A percentile compares a stretch with the other conserved stretches of the same genome.
phyloP scores from a whole-genome alignment of 2,113 vertebrate species.

The Colius striatus region DNA sequence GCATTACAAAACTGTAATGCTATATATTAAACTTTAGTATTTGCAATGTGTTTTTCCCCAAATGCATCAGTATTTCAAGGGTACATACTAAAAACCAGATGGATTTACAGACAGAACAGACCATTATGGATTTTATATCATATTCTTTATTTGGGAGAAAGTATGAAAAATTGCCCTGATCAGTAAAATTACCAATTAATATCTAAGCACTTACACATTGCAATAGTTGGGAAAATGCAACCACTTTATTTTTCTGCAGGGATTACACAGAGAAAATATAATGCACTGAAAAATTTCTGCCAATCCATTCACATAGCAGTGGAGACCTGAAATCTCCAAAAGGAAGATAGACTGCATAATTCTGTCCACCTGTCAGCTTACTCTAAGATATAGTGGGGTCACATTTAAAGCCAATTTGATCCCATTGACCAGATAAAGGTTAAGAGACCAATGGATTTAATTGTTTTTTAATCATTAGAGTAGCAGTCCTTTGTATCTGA shows the following conservation, averaged over 20 bases:
- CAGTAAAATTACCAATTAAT: conserved; percentile 17
- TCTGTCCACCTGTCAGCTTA: background rate
- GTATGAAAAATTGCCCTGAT: background rate
- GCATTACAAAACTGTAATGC: background rate
- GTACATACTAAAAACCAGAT: background rate
- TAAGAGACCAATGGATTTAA: background rate
- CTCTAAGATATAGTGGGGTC: background rate
- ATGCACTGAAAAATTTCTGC: background rate
- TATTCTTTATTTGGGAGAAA: background rate
- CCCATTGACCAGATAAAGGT: background rate
- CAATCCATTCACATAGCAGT: background rate
- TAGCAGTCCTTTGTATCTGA: background rate
- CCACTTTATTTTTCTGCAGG: background rate
- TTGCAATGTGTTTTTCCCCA: background rate
- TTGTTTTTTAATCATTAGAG: background rate
- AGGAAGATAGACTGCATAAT: background rate
- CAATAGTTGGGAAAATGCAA: background rate
- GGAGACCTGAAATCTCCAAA: background rate
- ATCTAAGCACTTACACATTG: background rate
- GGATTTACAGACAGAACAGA: conserved; percentile 9
- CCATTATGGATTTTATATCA: background rate
- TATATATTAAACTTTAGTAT: background rate
- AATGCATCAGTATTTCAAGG: background rate
- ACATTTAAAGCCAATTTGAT: background rate
- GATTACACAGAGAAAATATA: background rate